Conservation (phyloP, 2,888 invertebrate genomes). For the Anodontia alba region DNA sequence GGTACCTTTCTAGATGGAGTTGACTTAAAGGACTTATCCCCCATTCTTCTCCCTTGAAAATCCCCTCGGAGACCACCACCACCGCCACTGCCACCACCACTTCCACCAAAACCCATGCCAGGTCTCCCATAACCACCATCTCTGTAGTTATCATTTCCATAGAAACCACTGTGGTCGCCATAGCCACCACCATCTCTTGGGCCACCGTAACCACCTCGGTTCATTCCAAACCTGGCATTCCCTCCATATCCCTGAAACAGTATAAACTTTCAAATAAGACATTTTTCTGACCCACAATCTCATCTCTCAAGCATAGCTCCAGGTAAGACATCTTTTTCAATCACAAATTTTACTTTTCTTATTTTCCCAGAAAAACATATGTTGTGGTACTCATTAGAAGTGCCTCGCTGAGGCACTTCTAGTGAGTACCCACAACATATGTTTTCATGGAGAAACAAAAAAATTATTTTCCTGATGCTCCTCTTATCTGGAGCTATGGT, state of each 20-base stretch:
- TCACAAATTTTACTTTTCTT: no score
- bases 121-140: not conserved
- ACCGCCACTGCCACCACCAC: not conserved
- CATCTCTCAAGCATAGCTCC: no score
- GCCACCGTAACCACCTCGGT: not conserved
- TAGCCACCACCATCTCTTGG: conserved; percentile 7
- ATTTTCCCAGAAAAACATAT: no score
- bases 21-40: not conserved
- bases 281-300: not conserved
- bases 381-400: no score
- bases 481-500: no score
- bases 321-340: no score
- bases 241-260: not conserved
- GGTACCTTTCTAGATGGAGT: not conserved
- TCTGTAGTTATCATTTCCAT: not conserved
- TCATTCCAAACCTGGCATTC: not conserved
- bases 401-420: no score
- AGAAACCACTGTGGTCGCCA: conserved; percentile 12
- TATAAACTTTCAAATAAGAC: not conserved
- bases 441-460: no score
- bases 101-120: not conserved
- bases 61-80: not conserved
- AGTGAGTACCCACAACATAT: no score
- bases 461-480: no score
- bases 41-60: not conserved